Evolutionary conservation across 2,888 invertebrate genomes (phyloP), one percentile per base, ranked within the genome.

Genomic region (Campopleginae sp.): DNA sequence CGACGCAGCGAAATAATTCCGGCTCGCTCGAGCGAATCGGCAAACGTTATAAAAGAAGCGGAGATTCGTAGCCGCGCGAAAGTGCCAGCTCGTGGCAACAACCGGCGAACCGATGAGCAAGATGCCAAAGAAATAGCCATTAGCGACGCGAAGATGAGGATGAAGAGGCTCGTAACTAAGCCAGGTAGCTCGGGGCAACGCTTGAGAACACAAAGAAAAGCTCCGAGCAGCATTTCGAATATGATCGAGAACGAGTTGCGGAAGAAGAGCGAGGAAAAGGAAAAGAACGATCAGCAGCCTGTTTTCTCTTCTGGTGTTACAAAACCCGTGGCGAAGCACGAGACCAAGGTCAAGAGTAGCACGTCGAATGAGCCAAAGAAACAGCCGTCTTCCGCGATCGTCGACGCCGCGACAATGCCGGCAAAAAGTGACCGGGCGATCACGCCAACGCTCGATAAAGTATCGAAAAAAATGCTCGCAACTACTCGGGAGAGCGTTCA

Each of bases 331-430:
- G 72, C 42, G 6, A 77, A 76, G 61, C n/a, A 54, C 14, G 78
- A 74, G 42, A 75, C 54, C 68, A 84, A 78, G 84, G 81, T 83
- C 70, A 75, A 68, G 81, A 79, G 19, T 75, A 66, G 17, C 79
- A 61, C 19, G 48, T 68, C 78, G 68, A 81, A 75, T 51, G 65
- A 48, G 23, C 19, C 63, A 10, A 84, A 75, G 71, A 74, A 72
- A 65, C 65, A 33, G 12, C 65, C 66, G 10, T 42, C 61, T 77
- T 38, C 65, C 44, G 63, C 33, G 31, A 42, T 48, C 42, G 23
- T 46, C 19, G 75, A 27, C 61, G 51, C 54, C 61, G 51, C 54
- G 38, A 58, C 38, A 46, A 51, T 75, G 48, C 14, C 14, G 23
- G 70, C 31, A 77, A 85, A 82, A 80, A 82, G 38, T 58, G 51